These are phyloP conservation scores for Diabrotica undecimpunctata DNA, from an alignment of 1,140 invertebrate species.

Conservation along the genomic window DNA sequence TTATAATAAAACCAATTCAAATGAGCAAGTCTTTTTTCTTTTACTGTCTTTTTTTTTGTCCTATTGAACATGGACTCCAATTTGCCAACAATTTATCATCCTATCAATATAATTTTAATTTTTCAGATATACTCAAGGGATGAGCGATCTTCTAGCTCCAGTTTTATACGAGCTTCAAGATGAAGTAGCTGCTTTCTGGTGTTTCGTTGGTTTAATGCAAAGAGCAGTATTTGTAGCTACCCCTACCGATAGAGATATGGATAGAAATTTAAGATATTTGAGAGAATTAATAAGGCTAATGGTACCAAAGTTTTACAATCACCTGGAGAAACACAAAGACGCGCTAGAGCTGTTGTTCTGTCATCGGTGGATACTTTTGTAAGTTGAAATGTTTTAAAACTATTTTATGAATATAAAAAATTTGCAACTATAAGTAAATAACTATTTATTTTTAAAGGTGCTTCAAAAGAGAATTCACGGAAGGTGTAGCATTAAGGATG, in stretches of 20 bases:
- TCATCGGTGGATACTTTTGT: constrained; percentile 90
- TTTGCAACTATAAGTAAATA: too few relatives aligned
- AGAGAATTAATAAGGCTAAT: constrained; percentile 83
- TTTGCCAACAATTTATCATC: too few relatives aligned
- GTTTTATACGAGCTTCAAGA: constrained; percentile 82
- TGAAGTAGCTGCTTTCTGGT: constrained; percentile 90
- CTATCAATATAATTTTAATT: not conserved
- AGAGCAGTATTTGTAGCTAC: constrained; percentile 86
- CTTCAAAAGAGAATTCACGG: constrained; percentile 86
- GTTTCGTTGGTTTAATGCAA: constrained; percentile 91
- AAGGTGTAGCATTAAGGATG: constrained; percentile 79
- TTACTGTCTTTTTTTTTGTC: too few relatives aligned
- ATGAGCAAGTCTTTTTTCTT: too few relatives aligned
- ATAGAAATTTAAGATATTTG: constrained; percentile 83
- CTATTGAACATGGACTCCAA: too few relatives aligned
- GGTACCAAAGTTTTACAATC: constrained; percentile 82
- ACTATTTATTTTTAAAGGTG: constrained; percentile 56
- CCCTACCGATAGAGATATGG: constrained; percentile 90
- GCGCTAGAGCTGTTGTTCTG: constrained; percentile 87
- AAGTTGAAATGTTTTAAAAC: constrained; percentile 44
- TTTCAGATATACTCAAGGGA: constrained; percentile 67
- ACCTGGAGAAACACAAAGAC: constrained; percentile 77
- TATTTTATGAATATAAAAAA: constrained; percentile 14
- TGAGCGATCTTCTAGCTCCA: constrained; percentile 89
- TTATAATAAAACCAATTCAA: too few relatives aligned